Evolutionary conservation across 1,140 invertebrate species (phyloP), one percentile per base, ranked within the genome.

Genomic region (Meloidogyne hapla): DNA sequence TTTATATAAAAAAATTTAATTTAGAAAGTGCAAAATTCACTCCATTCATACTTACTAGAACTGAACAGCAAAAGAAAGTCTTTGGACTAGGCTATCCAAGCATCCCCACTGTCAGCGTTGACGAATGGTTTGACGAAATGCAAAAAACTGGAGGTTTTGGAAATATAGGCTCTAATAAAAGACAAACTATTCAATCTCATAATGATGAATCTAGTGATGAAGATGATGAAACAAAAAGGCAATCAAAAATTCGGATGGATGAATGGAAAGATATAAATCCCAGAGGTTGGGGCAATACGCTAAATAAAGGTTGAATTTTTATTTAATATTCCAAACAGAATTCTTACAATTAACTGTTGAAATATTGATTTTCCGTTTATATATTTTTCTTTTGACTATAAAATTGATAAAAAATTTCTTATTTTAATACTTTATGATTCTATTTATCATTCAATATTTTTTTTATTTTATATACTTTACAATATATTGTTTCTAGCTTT

Each of bases 11-110:
- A n/a, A 63, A 63, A 63, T 25, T 8, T 63, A 63, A 23, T 25
- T 28, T 28, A 73, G 70, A 61, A 18, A 21, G 4, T 38, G 5
- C 69, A 45, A 45, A 48, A 15, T 25, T 77, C 4, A 74, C 77
- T 15, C 64, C 95, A 0, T 93, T 98, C 76, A 95, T 98, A 68
- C 94, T 98, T 38, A 96, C 95, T 0, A 91, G 92, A 83, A 92
- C 95, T 88, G 91, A 91, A 48, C 77, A 93, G 0, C 94, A 98
- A 88, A 98, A 97, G 88, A 91, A 94, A 77, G 93, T 98, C 2
- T 96, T 92, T 89, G 96, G 96, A 9, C 88, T 92, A 56, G 96
- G 96, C 0, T 99, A 98, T 90, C 95, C 95, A 0, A 92, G 93
- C 85, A 86, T 97, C 74, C 95, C 96, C 0, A 91, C 93, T 1